Conservation (phyloP, 2,113 vertebrate species). For the Platysternon megacephalum region DNA sequence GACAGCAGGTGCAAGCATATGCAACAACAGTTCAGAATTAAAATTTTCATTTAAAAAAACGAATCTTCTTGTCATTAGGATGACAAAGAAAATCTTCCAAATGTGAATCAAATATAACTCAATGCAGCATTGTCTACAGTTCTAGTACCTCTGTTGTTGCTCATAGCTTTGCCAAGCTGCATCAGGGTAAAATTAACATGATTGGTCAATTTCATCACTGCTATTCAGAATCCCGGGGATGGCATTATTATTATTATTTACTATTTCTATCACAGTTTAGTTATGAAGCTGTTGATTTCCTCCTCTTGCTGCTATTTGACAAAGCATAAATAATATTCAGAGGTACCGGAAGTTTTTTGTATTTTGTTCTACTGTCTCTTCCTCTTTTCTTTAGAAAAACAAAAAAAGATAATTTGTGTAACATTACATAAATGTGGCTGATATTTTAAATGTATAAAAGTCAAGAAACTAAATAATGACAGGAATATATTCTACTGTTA, state of each 20-base stretch:
- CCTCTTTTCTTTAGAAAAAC: neutral
- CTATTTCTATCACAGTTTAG: neutral
- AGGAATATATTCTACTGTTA: neutral
- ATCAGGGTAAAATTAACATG: neutral
- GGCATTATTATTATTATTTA: neutral
- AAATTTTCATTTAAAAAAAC: neutral
- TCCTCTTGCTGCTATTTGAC: neutral
- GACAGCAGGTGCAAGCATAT: neutral
- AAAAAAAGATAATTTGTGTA: neutral
- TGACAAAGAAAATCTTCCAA: neutral
- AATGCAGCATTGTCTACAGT: neutral
- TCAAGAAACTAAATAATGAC: neutral
- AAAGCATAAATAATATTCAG: neutral
- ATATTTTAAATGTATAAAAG: slow-evolving; percentile 4
- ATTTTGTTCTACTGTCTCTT: neutral
- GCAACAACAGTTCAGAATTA: neutral
- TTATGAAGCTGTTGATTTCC: neutral
- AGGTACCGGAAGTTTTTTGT: neutral
- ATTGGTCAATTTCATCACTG: neutral
- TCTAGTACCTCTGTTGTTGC: neutral
- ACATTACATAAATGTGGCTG: neutral
- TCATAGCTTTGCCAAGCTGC: neutral
- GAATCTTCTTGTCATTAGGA: neutral
- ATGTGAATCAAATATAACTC: neutral
- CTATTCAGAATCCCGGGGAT: neutral